These are phyloP conservation scores for Margarornis squamiger DNA, from an alignment of 2,797 vertebrate genomes.

Conservation along the genomic window DNA sequence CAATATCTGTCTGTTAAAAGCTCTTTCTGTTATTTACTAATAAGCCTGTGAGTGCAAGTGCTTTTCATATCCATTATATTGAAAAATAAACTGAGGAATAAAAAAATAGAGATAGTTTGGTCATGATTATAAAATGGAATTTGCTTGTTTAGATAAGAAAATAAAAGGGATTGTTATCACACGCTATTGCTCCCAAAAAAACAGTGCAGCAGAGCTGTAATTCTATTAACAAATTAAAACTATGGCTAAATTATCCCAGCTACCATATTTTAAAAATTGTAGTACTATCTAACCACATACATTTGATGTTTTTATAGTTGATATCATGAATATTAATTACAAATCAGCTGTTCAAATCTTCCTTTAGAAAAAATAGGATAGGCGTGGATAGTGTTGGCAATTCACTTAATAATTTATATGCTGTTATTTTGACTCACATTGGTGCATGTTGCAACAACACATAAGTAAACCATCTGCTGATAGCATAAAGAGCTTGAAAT, in stretches of 20 bases:
- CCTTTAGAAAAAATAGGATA: conserved; percentile 37
- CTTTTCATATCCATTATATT: not conserved
- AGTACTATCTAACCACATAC: not conserved
- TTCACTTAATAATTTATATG: conserved; percentile 69
- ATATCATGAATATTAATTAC: not conserved
- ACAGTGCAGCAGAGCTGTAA: not conserved
- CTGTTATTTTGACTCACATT: conserved; percentile 68
- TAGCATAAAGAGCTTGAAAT: conserved; percentile 47
- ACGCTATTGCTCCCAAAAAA: not conserved
- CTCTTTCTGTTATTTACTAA: not conserved
- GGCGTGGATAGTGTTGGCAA: conserved; percentile 38
- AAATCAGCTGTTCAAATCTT: conserved; percentile 16
- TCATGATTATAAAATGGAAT: not conserved
- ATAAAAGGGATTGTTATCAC: not conserved
- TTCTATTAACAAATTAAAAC: not conserved
- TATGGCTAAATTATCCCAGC: not conserved
- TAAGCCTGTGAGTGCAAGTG: not conserved
- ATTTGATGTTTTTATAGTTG: not conserved
- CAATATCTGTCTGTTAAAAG: not conserved
- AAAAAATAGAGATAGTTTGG: not conserved
- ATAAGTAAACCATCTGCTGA: conserved; percentile 68
- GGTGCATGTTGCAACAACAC: conserved; percentile 31
- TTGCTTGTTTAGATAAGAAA: not conserved
- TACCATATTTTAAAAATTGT: not conserved
- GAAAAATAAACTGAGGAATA: not conserved